Evolutionary conservation across 2,113 vertebrate species (phyloP).

Genomic region (Sturnira hondurensis): DNA sequence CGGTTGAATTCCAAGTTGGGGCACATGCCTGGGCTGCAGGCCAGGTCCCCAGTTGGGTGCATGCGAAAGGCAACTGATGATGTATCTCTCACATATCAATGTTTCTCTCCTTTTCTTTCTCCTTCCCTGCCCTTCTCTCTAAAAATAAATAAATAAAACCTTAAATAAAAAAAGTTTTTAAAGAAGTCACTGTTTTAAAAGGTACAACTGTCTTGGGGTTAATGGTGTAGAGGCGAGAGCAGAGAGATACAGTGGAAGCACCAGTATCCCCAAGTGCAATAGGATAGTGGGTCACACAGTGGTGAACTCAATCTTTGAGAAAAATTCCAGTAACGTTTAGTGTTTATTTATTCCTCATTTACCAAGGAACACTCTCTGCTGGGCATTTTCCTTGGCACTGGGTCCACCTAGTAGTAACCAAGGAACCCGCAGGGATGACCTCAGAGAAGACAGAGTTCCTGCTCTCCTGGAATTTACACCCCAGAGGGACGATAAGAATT

Average conservation of each 20-base stretch:
- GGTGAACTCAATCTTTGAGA: background rate
- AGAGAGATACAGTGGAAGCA: background rate
- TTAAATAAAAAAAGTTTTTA: too few relatives aligned
- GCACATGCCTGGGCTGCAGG: too few relatives aligned
- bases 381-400: background rate
- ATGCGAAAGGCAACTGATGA: too few relatives aligned
- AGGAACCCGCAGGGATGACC: background rate
- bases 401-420: background rate
- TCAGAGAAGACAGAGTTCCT: background rate
- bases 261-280: background rate
- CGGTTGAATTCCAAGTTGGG: too few relatives aligned
- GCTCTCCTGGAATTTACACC: background rate
- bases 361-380: background rate
- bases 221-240: background rate
- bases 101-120: too few relatives aligned
- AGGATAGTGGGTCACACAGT: background rate
- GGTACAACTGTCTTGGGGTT: background rate
- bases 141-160: too few relatives aligned
- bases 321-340: background rate
- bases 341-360: background rate
- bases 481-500: background rate
- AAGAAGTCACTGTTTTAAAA: background rate
- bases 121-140: too few relatives aligned
- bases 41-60: too few relatives aligned
- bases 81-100: too few relatives aligned